Conservation (phyloP, 1,140 invertebrate species). For the Contarinia nasturtii region DNA sequence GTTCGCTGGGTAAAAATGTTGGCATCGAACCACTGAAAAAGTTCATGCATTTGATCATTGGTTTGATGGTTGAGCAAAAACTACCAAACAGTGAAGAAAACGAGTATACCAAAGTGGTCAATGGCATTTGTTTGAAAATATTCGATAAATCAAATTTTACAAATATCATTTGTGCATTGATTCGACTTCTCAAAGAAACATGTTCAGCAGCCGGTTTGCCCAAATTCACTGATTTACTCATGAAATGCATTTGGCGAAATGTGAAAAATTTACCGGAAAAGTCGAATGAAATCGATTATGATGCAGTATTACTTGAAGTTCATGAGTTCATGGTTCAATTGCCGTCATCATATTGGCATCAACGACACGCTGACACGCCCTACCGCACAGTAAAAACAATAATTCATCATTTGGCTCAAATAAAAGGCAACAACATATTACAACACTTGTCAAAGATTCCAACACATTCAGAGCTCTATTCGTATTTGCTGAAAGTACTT, state of each 20-base stretch:
- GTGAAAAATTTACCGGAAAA: constrained; percentile 49
- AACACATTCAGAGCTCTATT: constrained; percentile 62
- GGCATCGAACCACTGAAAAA: constrained; percentile 19
- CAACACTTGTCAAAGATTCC: constrained; percentile 61
- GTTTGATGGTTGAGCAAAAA: constrained; percentile 22
- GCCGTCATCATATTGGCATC: constrained; percentile 53
- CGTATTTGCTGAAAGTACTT: constrained; percentile 58
- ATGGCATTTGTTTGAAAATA: constrained; percentile 22
- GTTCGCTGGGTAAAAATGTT: constrained; percentile 33
- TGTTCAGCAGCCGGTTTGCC: constrained; percentile 37
- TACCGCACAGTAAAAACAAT: constrained; percentile 76
- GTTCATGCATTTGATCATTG: constrained; percentile 19
- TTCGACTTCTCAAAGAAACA: constrained; percentile 55
- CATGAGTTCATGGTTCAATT: constrained; percentile 59
- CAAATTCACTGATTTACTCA: constrained; percentile 61
- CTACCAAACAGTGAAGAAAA: constrained; percentile 15
- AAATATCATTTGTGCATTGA: constrained; percentile 37
- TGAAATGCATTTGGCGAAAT: constrained; percentile 78
- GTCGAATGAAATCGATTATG: constrained; percentile 50
- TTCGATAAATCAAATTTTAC: constrained; percentile 22
- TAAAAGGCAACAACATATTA: constrained; percentile 54
- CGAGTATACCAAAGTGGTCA: constrained; percentile 23
- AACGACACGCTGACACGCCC: constrained; percentile 48
- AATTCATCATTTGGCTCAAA: constrained; percentile 65
- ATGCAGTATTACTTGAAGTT: constrained; percentile 51